Percentiles rank a stretch among this genome's conserved stretches.
Conservation (phyloP, 2,797 vertebrate genomes). For the Lagocephalus sceleratus region DNA sequence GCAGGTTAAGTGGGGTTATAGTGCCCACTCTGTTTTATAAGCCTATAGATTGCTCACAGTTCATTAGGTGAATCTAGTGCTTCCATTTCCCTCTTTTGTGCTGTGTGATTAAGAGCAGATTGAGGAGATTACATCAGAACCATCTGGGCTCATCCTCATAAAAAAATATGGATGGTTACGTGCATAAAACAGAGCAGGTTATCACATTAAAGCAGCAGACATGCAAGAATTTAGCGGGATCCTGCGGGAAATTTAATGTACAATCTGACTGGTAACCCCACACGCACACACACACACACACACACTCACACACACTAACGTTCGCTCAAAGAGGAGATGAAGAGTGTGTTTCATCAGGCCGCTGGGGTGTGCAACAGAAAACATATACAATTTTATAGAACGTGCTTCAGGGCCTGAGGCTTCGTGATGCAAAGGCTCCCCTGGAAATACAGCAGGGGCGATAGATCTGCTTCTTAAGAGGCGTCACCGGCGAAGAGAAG, state of each 20-base stretch:
- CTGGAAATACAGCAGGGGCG: neutral
- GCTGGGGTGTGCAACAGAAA: constrained; percentile 58
- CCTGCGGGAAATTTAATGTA: constrained; percentile 17
- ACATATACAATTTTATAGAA: constrained; percentile 50
- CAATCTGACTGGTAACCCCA: constrained; percentile 13
- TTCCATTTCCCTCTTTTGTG: constrained; percentile 27
- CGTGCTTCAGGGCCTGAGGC: constrained; percentile 16
- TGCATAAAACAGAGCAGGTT: constrained; percentile 7
- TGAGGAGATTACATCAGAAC: constrained; percentile 58
- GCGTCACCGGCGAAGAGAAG: too few species aligned
- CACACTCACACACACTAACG: constrained; percentile 4
- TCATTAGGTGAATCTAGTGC: too few species aligned
- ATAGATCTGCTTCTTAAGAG: too few species aligned
- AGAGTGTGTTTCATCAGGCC: constrained; percentile 49
- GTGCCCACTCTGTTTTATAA: constrained; percentile 17
- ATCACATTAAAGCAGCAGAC: constrained; percentile 6
- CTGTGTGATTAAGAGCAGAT: constrained; percentile 56
- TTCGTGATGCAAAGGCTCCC: constrained; percentile 1
- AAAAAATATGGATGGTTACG: constrained; percentile 22
- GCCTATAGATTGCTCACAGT: constrained; percentile 11
- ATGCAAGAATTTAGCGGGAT: constrained; percentile 14
- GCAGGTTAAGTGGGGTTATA: constrained; percentile 20
- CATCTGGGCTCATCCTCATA: constrained; percentile 53
- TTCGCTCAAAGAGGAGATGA: constrained; percentile 15
- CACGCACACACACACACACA: constrained; percentile 5